These are phyloP conservation scores for Fregetta grallaria DNA, from an alignment of 2,113 vertebrate genomes.

Conservation along the genomic window DNA sequence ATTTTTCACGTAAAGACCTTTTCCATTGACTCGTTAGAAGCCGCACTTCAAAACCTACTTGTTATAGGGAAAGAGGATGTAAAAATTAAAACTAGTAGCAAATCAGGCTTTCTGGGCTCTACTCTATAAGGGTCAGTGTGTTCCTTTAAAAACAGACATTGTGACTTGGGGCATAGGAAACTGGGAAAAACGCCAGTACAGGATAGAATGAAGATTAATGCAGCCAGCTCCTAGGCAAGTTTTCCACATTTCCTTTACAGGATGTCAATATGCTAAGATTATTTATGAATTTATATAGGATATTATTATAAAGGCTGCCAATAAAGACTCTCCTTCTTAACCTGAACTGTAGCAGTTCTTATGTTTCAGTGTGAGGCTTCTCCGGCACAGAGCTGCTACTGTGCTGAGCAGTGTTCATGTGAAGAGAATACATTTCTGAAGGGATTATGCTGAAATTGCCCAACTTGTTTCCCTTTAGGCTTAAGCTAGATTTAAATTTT, in stretches of 20 bases:
- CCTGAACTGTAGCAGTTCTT: not conserved
- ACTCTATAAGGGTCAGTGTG: not conserved
- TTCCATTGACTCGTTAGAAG: not conserved
- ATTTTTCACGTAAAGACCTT: not conserved
- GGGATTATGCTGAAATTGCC: conserved; percentile 51
- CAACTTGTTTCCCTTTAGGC: conserved; percentile 49
- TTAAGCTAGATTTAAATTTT: conserved; percentile 56
- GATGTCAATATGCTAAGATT: conserved; percentile 32
- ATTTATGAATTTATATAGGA: conserved; percentile 33
- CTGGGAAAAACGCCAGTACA: conserved; percentile 49
- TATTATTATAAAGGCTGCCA: conserved; percentile 25
- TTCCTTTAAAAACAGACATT: conserved; percentile 50
- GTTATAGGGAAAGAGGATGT: not conserved
- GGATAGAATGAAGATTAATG: conserved; percentile 53
- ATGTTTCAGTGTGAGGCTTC: not conserved
- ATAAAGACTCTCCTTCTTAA: not conserved
- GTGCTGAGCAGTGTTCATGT: not conserved
- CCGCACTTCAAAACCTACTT: not conserved
- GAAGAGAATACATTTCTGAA: conserved; percentile 55
- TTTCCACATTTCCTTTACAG: conserved; percentile 47
- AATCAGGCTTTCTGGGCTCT: not conserved
- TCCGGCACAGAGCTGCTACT: conserved; percentile 35
- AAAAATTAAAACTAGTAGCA: not conserved
- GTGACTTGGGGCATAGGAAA: conserved; percentile 36
- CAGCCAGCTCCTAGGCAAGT: not conserved